Base-by-base conservation (phyloP, 2,113 vertebrate species). In the Equus quagga region DNA sequence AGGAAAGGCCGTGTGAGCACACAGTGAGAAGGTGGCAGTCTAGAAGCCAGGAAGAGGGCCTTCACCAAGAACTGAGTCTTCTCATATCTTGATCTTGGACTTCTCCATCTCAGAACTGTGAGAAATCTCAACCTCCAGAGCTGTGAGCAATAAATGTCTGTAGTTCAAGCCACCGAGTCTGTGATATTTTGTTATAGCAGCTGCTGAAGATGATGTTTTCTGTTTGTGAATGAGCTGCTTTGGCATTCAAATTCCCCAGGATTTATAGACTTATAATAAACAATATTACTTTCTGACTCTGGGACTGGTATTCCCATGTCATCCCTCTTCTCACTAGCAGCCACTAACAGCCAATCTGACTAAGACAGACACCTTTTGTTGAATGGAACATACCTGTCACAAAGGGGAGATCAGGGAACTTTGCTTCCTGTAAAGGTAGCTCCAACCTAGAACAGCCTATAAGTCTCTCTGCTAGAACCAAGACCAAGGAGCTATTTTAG, bases 181-280 rank as follows among this genome's bases (percentile, higher is more conserved):
- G 14, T 46, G 78, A 58, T 89, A 73, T 73, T 46, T 87, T 94
- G 14, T 82, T 44, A 56, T 18, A 65, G 76, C 28, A 75, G 19
- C 58, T 89, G 56, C 58, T 94, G 17, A 44, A 94, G 46, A 56
- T 15, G 46, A 11, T 54, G 56, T 56, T 75, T 72, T 99, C 99
- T 99, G 99, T 99, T 99, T 99, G 99, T 99, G 99, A 99, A 99
- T 99, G 99, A 99, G 99, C 99, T 99, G 99, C 99, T 99, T 99
- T 99, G 99, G 99, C 99, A 99, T 99, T 99, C 99, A 99, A 99
- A 99, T 98, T 99, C 99, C 98, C 99, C 99, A 90, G 99, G 99
- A 99, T 99, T 99, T 98, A 99, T 99, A 87, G 99, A 99, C 98
- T 99, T 99, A 98, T 99, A 99, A 99, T 99, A 99, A 67, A 99